These are phyloP conservation scores for Drosophila melanica DNA, from an alignment of 1,140 invertebrate species.

Conservation along the genomic window DNA sequence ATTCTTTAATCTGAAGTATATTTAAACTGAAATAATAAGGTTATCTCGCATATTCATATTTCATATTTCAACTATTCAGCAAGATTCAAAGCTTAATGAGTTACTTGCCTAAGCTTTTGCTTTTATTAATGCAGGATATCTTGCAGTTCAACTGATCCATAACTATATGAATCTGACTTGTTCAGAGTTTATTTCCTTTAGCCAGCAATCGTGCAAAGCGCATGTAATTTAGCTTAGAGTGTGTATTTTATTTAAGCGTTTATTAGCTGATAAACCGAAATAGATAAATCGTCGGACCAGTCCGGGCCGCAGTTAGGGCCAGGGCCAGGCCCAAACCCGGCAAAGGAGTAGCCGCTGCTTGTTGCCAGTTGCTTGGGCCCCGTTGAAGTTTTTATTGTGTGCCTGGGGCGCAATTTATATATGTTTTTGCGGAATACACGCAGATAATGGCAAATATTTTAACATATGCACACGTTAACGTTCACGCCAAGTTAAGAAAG, in stretches of 20 bases:
- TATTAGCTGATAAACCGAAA: conserved; percentile 82
- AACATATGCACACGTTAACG: conserved; percentile 59
- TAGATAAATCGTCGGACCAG: conserved; percentile 69
- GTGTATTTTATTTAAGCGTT: conserved; percentile 83
- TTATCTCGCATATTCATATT: no score
- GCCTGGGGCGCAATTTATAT: conserved; percentile 56
- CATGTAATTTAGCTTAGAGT: conserved; percentile 79
- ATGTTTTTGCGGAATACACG: conserved; percentile 48
- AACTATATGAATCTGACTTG: not conserved
- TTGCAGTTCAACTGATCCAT: not conserved
- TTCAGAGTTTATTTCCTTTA: conserved; percentile 34
- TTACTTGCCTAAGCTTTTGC: no score
- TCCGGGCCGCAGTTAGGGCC: conserved; percentile 4
- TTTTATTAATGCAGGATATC: conserved; percentile 25
- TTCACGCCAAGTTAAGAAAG: conserved; percentile 64
- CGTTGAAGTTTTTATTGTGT: conserved; percentile 74
- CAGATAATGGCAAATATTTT: conserved; percentile 73
- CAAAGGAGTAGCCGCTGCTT: conserved; percentile 1
- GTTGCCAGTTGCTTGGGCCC: conserved; percentile 8
- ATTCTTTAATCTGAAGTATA: no score
- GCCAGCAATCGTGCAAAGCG: conserved; percentile 56
- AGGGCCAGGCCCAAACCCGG: not conserved
- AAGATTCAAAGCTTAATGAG: no score
- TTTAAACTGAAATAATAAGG: no score
- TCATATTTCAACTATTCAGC: no score